phyloP scores from a whole-genome alignment of 1,140 invertebrate genomes.

The Bacillus rossius region DNA sequence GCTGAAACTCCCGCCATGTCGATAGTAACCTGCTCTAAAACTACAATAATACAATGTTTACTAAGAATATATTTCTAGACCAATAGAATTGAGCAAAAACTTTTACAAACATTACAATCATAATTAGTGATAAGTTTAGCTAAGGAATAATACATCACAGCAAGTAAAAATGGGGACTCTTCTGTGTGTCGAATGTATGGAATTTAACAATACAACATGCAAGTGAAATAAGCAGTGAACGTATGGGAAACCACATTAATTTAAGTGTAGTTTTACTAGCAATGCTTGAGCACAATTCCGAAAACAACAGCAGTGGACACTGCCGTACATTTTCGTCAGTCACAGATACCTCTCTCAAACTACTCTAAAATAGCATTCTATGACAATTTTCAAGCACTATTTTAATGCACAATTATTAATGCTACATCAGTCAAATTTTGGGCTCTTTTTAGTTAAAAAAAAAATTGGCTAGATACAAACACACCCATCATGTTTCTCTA shows the following conservation, averaged over 20 bases:
- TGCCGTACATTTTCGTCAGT: background rate
- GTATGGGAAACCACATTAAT: background rate
- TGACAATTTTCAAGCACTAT: too few relatives aligned
- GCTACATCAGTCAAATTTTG: too few relatives aligned
- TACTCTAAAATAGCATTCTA: too few relatives aligned
- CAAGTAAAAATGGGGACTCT: slow-evolving; percentile 7
- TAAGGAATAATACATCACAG: slow-evolving; percentile 12
- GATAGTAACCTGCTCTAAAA: too few relatives aligned
- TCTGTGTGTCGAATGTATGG: background rate
- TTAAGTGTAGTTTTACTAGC: background rate
- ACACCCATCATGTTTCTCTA: too few relatives aligned
- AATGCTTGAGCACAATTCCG: background rate
- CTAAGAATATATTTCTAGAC: too few relatives aligned
- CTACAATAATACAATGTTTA: too few relatives aligned
- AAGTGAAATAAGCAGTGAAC: background rate
- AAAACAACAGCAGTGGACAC: background rate
- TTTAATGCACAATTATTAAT: too few relatives aligned
- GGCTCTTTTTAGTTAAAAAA: too few relatives aligned
- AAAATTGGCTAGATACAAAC: too few relatives aligned
- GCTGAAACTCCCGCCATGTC: too few relatives aligned
- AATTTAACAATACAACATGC: background rate
- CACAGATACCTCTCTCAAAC: background rate
- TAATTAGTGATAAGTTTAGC: slow-evolving; percentile 6
- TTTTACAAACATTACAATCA: slow-evolving; percentile 2
- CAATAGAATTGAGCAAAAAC: too few relatives aligned